phyloP scores from a whole-genome alignment of 2,113 vertebrate species.

The Dicaeum eximium region DNA sequence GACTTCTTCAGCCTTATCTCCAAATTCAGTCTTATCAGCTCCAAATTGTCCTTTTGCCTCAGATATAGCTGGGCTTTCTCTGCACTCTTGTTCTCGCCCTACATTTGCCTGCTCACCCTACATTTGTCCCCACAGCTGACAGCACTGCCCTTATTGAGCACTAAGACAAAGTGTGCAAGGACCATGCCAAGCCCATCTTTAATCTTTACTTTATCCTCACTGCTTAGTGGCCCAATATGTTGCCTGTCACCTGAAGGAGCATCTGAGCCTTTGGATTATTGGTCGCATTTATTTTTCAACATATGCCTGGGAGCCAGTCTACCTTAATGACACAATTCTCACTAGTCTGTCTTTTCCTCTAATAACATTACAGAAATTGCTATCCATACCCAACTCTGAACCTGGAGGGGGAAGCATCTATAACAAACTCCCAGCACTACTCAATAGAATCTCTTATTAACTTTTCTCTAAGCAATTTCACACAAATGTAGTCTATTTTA shows the following conservation, averaged over 20 bases:
- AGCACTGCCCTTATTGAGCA: neutral
- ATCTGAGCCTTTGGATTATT: conserved; percentile 16
- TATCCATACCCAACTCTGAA: conserved; percentile 23
- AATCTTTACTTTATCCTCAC: neutral
- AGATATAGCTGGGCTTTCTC: neutral
- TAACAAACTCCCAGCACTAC: conserved; percentile 17
- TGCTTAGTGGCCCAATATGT: neutral
- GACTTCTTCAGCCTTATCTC: neutral
- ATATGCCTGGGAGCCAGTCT: neutral
- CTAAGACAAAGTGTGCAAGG: neutral
- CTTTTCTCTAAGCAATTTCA: neutral
- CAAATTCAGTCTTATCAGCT: too few relatives aligned
- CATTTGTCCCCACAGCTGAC: neutral
- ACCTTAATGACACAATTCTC: conserved; percentile 27
- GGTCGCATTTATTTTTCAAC: conserved; percentile 39
- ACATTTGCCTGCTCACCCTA: neutral
- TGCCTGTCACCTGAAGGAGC: conserved; percentile 17
- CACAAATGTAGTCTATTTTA: neutral
- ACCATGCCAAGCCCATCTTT: neutral
- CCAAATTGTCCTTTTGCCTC: neutral
- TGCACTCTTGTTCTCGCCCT: neutral
- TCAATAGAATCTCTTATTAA: conserved; percentile 2
- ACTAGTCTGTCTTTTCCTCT: neutral
- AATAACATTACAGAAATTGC: conserved; percentile 40
- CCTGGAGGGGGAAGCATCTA: neutral